Evolutionary conservation across 2,888 invertebrate species (phyloP).

Genomic region (Trichacis sp.): DNA sequence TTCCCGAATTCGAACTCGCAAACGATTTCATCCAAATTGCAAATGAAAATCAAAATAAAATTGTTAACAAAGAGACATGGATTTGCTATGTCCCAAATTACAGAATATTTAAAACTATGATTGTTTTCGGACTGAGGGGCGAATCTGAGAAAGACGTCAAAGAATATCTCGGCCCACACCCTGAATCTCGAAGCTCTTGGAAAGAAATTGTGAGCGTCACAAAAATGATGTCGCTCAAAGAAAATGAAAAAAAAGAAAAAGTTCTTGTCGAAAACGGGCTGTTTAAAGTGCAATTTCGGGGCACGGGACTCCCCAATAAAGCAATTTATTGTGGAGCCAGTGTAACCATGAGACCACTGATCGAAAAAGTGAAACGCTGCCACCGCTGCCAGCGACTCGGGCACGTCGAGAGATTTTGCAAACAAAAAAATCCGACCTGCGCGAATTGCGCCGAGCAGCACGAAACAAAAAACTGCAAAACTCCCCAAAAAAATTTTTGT

Average conservation of each 20-base stretch:
- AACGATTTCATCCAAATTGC: too few species aligned
- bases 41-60: too few species aligned
- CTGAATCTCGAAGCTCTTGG: not conserved
- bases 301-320: not conserved
- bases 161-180: not conserved
- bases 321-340: not conserved
- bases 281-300: not conserved
- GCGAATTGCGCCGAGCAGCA: not conserved
- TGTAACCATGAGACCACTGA: not conserved
- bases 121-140: too few species aligned
- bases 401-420: not conserved
- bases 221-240: not conserved
- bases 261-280: not conserved
- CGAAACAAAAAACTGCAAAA: not conserved
- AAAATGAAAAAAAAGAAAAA: not conserved
- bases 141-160: not conserved
- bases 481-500: not conserved
- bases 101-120: too few species aligned
- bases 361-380: not conserved
- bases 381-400: not conserved
- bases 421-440: not conserved
- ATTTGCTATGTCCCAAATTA: too few species aligned
- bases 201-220: not conserved
- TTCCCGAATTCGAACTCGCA: too few species aligned
- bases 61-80: too few species aligned